phyloP scores from a whole-genome alignment of 2,888 invertebrate genomes.

The Temnothorax unifasciatus region DNA sequence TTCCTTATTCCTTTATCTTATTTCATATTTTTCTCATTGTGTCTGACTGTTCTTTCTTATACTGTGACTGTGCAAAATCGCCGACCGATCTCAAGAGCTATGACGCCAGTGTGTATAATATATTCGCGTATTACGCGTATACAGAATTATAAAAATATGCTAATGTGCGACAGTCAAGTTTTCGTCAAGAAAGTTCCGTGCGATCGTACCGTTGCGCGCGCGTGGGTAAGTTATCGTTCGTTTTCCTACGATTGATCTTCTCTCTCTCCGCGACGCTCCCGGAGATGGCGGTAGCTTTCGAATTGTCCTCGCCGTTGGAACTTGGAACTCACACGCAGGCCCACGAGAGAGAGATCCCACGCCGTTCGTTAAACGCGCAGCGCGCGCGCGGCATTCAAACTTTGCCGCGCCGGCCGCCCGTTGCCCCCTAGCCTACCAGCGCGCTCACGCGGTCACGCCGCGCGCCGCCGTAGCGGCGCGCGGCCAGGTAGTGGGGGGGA shows the following conservation, averaged over 20 bases:
- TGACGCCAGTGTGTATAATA: too few relatives aligned
- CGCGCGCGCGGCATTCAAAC: slow-evolving; percentile 25
- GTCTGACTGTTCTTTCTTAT: too few relatives aligned
- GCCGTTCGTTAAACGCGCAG: not conserved
- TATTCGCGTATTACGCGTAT: too few relatives aligned
- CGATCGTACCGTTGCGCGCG: not conserved
- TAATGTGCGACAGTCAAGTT: not conserved
- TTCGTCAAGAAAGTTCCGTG: not conserved
- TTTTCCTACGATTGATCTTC: too few relatives aligned
- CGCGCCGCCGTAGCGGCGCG: slow-evolving; percentile 75
- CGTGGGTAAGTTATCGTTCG: not conserved
- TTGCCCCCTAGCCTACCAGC: slow-evolving; percentile 52
- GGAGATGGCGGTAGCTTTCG: slow-evolving; percentile 27
- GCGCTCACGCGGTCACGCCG: slow-evolving; percentile 58
- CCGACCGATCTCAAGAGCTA: too few relatives aligned
- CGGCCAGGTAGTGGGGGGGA: slow-evolving; percentile 77
- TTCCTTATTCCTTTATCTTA: too few relatives aligned
- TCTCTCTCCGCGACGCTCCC: too few relatives aligned
- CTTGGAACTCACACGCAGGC: too few relatives aligned
- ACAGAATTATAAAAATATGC: too few relatives aligned
- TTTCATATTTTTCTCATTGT: too few relatives aligned
- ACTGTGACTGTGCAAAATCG: too few relatives aligned
- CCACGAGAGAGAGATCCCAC: not conserved
- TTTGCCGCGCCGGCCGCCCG: slow-evolving; percentile 5
- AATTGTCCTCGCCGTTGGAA: not conserved